Conservation (phyloP, 2,888 invertebrate genomes). For the Gnatocerus cornutus region DNA sequence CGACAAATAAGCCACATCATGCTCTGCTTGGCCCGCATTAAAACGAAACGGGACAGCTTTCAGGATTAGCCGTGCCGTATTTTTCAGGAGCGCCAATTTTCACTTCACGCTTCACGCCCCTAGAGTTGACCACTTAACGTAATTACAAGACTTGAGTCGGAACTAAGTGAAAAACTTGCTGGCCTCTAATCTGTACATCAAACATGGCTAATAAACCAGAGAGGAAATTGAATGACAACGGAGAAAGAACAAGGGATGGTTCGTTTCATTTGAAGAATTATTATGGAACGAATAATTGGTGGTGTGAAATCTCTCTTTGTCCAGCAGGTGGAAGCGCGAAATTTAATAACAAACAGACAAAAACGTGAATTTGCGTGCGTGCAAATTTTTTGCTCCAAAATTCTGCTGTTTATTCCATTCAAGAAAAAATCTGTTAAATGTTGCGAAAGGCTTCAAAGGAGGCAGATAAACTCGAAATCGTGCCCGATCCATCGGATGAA, state of each 20-base stretch:
- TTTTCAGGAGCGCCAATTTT: conserved; percentile 11
- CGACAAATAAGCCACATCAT: conserved; percentile 7
- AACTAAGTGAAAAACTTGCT: conserved; percentile 20
- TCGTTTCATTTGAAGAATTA: too few species aligned
- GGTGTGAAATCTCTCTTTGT: too few species aligned
- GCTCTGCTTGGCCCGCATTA: conserved; percentile 11
- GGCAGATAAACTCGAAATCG: neutral
- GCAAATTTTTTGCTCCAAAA: too few species aligned
- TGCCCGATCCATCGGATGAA: neutral
- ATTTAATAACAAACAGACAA: too few species aligned
- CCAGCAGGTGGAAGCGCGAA: too few species aligned
- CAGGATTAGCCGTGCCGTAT: conserved; percentile 10
- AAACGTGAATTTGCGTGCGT: too few species aligned
- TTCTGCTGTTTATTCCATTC: too few species aligned
- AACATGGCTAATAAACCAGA: conserved; percentile 2
- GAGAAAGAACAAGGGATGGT: too few species aligned
- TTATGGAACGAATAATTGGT: too few species aligned
- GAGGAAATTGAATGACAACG: neutral
- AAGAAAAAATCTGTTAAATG: neutral
- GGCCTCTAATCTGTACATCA: conserved; percentile 20
- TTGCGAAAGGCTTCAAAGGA: neutral
- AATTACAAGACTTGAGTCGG: conserved; percentile 21
- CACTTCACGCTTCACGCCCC: conserved; percentile 18
- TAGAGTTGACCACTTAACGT: conserved; percentile 28
- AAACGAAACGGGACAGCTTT: conserved; percentile 17